A percentile compares a stretch with the other conserved stretches of the same genome.
phyloP scores from a whole-genome alignment of 23 tunicate genomes.

The Ciona savignyi region DNA sequence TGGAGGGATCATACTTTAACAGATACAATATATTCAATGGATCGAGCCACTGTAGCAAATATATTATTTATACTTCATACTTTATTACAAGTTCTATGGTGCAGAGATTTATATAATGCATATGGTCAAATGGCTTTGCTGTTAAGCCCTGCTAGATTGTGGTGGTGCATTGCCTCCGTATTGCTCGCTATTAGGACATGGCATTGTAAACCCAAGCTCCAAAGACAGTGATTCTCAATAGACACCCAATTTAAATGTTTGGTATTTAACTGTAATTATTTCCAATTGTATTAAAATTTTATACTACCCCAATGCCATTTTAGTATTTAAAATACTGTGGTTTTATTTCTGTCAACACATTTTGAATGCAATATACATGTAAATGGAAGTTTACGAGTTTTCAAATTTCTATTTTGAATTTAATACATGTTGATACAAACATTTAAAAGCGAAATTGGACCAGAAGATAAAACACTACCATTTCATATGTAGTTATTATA shows the following conservation, averaged over 20 bases:
- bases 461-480: background rate
- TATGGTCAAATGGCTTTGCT: constrained; percentile 28
- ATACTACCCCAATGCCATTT: no score
- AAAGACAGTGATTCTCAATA: no score
- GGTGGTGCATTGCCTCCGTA: constrained; percentile 21
- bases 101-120: constrained; percentile 13
- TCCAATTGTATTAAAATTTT: no score
- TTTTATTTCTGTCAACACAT: no score
- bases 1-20: background rate
- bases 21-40: background rate
- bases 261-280: no score
- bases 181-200: background rate
- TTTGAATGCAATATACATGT: no score
- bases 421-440: no score
- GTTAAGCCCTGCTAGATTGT: constrained; percentile 16
- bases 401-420: no score
- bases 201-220: background rate
- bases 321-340: no score
- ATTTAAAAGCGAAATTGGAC: no score
- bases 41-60: background rate
- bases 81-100: constrained; percentile 7
- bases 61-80: constrained; percentile 4
- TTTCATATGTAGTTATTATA: constrained; percentile 6
- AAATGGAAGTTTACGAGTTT: no score
- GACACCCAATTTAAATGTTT: no score